Evolutionary conservation across 2,888 invertebrate species (phyloP), one percentile per base, ranked within the genome.

Genomic region (Bursaphelenchus okinawaensis): DNA sequence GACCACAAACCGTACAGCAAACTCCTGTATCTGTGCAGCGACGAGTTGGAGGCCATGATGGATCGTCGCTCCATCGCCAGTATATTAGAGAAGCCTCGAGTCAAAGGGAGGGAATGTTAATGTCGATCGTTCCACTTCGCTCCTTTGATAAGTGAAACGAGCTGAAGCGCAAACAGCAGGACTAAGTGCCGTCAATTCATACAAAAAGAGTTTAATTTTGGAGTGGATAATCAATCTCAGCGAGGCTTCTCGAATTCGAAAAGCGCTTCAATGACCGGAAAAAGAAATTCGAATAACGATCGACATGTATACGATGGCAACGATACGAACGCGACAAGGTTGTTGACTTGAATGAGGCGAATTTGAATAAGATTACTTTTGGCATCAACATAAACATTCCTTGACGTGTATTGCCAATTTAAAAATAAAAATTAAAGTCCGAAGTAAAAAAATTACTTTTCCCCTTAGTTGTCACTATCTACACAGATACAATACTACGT

Each of bases 1-100:
- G n/a, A n/a, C n/a, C n/a, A n/a, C n/a, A n/a, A n/a, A n/a, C n/a
- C 60, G 19, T 27, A 59, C 60, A 59, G 31, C 23, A 59, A 40
- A 59, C 60, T 59, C 52, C 60, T 31, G 40, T 28, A 59, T 22
- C 60, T 22, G 19, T 60, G 52, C 9, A 59, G 31, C 9, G 51
- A 23, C 20, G 60, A 20, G 1, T 7, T 40, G 7, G 60, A 59
- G 12, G 60, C 60, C 51, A 31, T 50, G 20, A 59, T 59, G 1
- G 51, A 16, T 29, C 60, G 8, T 6, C 40, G 40, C n/a, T 40
- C 40, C 40, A 40, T 40, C 6, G n/a, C 40, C 12, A 12, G n/a
- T n/a, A 16, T 16, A 40, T 40, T 40, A 40, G 40, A 40, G n/a
- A 40, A 40, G 40, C 12, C 40, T 40, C 40, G n/a, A n/a, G n/a